A percentile compares a stretch with the other conserved stretches of the same genome.
phyloP scores from a whole-genome alignment of 2,797 vertebrate genomes.

The Psittacula derbiana region DNA sequence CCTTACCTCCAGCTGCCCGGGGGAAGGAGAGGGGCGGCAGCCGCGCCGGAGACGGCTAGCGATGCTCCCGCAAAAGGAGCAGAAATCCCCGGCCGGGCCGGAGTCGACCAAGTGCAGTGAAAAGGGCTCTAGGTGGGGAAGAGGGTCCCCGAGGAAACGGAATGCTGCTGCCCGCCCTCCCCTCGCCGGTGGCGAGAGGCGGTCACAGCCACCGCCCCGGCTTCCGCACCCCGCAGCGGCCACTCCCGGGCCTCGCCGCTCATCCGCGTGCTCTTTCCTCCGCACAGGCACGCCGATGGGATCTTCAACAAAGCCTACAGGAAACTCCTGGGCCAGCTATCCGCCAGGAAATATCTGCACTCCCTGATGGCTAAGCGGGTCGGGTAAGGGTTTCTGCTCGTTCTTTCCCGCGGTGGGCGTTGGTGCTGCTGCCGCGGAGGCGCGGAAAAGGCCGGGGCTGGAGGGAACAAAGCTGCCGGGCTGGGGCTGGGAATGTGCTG shows the following conservation, averaged over 20 bases:
- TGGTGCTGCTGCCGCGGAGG: background rate
- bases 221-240: background rate
- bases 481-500: background rate
- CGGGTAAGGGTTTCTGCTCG: slow-evolving; percentile 82
- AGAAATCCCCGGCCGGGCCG: background rate
- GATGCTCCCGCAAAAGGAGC: background rate
- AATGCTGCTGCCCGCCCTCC: background rate
- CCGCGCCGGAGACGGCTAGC: background rate
- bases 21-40: background rate
- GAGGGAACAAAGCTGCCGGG: background rate
- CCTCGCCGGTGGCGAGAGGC: background rate
- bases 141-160: background rate
- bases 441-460: background rate
- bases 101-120: background rate
- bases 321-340: slow-evolving; percentile 91
- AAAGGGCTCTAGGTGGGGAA: background rate
- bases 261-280: background rate
- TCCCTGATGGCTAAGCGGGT: slow-evolving; percentile 90
- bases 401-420: background rate
- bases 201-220: background rate
- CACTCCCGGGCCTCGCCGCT: background rate
- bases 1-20: slow-evolving; percentile 29
- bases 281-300: slow-evolving; percentile 88
- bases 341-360: slow-evolving; percentile 92
- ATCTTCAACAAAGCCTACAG: slow-evolving; percentile 96